phyloP scores from a whole-genome alignment of 2,113 vertebrate species.

The Protobothrops mucrosquamatus region DNA sequence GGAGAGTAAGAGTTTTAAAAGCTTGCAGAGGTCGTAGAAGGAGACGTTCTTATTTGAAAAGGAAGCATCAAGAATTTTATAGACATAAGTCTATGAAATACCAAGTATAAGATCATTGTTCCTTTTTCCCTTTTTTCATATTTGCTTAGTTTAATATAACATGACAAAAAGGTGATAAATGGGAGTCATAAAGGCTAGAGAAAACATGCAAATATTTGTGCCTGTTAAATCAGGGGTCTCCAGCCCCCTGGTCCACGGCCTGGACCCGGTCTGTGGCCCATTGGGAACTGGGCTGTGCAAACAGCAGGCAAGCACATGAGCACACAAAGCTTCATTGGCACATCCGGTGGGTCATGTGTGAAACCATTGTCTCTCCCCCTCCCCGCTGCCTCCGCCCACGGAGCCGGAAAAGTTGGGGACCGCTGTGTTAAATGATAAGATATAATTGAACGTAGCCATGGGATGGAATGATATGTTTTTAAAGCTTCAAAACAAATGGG shows the following conservation, averaged over 20 bases:
- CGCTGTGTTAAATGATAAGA: neutral
- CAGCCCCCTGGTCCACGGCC: neutral
- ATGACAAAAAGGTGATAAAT: neutral
- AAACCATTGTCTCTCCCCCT: neutral
- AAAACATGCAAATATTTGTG: neutral
- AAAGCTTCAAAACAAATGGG: neutral
- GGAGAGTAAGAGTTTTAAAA: neutral
- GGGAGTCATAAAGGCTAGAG: neutral
- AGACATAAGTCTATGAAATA: too few relatives aligned
- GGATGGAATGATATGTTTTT: neutral
- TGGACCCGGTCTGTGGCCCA: neutral
- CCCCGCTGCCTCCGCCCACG: rapidly evolving
- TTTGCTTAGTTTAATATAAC: neutral
- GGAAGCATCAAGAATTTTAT: neutral
- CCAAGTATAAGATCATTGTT: neutral
- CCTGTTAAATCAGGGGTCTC: neutral
- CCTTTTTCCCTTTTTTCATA: neutral
- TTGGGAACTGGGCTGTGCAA: neutral
- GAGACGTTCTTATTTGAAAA: neutral
- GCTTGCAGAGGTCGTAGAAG: neutral
- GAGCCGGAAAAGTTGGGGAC: neutral
- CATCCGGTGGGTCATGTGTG: neutral
- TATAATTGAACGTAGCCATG: neutral
- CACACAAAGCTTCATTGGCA: neutral
- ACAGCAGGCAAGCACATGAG: neutral